Evolutionary conservation across 35 echinoderm and acorn worm genomes (phyloP).

Genomic region (Heliocidaris erythrogramma): DNA sequence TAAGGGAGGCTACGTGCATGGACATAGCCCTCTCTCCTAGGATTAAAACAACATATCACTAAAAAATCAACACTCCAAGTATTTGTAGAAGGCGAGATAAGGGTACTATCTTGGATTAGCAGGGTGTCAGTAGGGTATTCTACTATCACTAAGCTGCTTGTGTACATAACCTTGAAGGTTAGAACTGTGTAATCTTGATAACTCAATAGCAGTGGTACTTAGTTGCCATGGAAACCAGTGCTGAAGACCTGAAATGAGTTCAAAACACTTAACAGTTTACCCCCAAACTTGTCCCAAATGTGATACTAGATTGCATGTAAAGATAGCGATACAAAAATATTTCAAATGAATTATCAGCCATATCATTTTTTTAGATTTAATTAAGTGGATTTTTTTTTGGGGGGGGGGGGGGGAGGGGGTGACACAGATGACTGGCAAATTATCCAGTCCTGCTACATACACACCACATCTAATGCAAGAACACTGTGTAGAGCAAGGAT

Average conservation of each 20-base stretch:
- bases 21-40: neutral
- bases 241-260: neutral
- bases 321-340: no score
- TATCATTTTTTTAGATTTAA: no score
- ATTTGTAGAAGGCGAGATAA: constrained; percentile 3
- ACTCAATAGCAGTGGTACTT: neutral
- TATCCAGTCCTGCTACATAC: no score
- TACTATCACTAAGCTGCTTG: neutral
- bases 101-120: neutral
- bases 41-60: neutral
- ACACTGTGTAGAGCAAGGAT: neutral
- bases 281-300: neutral
- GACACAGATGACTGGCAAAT: no score
- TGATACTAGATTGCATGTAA: no score
- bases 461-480: no score
- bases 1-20: neutral
- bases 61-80: constrained; percentile 18
- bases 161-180: constrained; percentile 41
- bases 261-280: neutral
- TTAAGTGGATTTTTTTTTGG: no score
- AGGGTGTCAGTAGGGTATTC: constrained; percentile 7
- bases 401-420: no score
- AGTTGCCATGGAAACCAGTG: neutral
- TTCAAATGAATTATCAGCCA: no score
- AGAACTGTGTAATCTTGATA: constrained; percentile 33